Evolutionary conservation across 2,888 invertebrate genomes (phyloP), one percentile per base, ranked within the genome.

Genomic region (Phasia obesa): DNA sequence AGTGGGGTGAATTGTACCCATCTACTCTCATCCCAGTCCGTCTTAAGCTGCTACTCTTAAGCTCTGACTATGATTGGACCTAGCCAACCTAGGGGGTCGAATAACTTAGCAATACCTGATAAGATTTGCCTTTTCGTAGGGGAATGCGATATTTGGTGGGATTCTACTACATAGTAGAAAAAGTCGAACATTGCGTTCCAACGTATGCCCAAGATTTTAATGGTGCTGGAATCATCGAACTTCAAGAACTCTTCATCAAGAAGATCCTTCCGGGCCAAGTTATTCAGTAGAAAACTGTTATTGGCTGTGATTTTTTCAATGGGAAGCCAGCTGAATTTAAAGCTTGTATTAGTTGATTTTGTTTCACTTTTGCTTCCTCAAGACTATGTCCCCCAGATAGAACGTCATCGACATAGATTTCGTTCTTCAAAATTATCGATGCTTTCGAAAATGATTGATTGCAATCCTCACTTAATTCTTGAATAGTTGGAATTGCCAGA

Each of bases 181-280:
- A n/a, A n/a, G n/a, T n/a, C 35, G 19, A 19, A 31, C 35, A 35
- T 59, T 11, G 59, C 59, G 31, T 59, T 59, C 31, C 59, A 59
- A 9, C 59, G 38, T 19, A 59, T 38, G 11, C 59, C 38, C 15
- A 59, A 38, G 59, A 17, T 59, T 59, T 38, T 21, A 21, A 38
- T 59, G 19, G 21, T 19, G 21, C 19, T 38, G 17, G 57, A 59
- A 38, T 59, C 57, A 38, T 59, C 35, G 7, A 53, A 51, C 21
- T 51, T 51, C 13, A 51, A 23, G 7, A 35, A 35, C 4, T 35
- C 35, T 35, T 35, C 11, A 11, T 35, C 35, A 35, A 23, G 15
- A 51, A 57, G 25, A 51, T 49, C 49, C n/a, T n/a, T n/a, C n/a
- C n/a, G n/a, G n/a, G n/a, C n/a, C n/a, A n/a, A n/a, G n/a, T n/a